Base-by-base conservation (phyloP, 2,888 invertebrate species). In the Andrena fulva region DNA sequence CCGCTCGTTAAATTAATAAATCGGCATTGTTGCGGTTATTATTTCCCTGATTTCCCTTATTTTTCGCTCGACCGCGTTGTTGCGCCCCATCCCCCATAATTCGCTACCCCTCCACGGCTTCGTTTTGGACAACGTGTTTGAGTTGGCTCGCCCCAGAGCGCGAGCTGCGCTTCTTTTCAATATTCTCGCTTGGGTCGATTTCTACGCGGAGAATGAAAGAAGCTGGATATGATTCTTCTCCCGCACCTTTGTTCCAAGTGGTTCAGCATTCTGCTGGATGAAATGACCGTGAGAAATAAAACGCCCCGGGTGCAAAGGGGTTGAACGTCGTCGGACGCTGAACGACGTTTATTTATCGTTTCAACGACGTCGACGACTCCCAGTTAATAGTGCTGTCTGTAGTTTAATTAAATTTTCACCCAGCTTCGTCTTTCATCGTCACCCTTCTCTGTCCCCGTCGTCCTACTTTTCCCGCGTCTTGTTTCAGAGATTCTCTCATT, bases 1-100 rank as follows among this genome's bases (percentile, higher is more conserved):
- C 52, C 80, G 79, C 76, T 82, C 81, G 90, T 85, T 90, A 87
- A 89, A 89, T 80, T 90, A 88, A 90, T 90, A 90, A 90, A 90
- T 90, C 87, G 78, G 60, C 70, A 77, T 80, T 76, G 71, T 63
- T 77, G 76, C 33, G 64, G 79, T 85, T 85, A 90, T 87, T 89
- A 87, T 89, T 90, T 85, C 87, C 64, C 20, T 35, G 52, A 16
- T 62, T 80, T 75, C 67, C 72, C 60, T 60, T 75, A 56, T 67
- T 75, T 75, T 27, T 27, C 69, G 8, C 29, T 54, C 12, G 56
- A 20, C 56, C 20, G 33, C 24, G 56, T 56, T 27, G 24, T 42
- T 42, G 16, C 16, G 0, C 29, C 29, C 16, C 2, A 31, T 8
- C 33, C 16, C 54, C 33, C 62, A 59, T 24, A 20, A 31, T 59